Base-by-base conservation (phyloP, 2,113 vertebrate species). In the Lipotes vexillifer region DNA sequence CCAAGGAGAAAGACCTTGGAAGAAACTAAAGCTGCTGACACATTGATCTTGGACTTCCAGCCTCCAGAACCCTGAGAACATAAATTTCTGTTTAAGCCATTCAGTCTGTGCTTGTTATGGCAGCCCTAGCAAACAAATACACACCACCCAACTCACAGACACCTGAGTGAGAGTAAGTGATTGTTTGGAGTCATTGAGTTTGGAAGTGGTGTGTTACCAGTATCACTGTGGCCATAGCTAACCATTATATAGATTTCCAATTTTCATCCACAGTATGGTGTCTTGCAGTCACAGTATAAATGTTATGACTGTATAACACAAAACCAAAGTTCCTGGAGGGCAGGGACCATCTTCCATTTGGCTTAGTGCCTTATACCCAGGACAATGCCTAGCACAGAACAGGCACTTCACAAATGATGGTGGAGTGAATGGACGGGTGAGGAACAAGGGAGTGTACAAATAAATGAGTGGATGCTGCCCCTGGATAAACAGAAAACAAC, bases 401-500 rank as follows among this genome's bases (percentile, higher is more conserved):
- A 8, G 27, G 41, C 4, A 38, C n/a, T 63, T 25, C 13, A 4
- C 83, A 36, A 94, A 80, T 52, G 31, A 80, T 8, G 13, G 5
- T 31, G 10, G 52, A 41, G 88, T 29, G 5, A 33, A 33, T 1
- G 18, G 89, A 29, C 9, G 4, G 59, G 38, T 8, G 8, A 80
- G 6, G n/a, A 44, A 11, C 11, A 59, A 65, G 7, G 27, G 10
- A 11, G 12, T n/a, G 1, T 0, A 29, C 36, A 12, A 46, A 10
- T 13, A 44, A 21, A n/a, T 66, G 55, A 55, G 57, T 5, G 36
- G 31, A 66, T 27, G 18, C 15, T 80, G 33, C 8, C 18, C 27
- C 38, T 31, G 8, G 6, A 27, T 6, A 57, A 66, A 57, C 55
- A 55, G 46, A 6, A 69, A 49, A 55, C 27, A 3, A 38, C 25